Percentiles rank a stretch among this genome's conserved stretches.
Conservation (phyloP, 2,888 invertebrate genomes). For the Fragum whitleyi region DNA sequence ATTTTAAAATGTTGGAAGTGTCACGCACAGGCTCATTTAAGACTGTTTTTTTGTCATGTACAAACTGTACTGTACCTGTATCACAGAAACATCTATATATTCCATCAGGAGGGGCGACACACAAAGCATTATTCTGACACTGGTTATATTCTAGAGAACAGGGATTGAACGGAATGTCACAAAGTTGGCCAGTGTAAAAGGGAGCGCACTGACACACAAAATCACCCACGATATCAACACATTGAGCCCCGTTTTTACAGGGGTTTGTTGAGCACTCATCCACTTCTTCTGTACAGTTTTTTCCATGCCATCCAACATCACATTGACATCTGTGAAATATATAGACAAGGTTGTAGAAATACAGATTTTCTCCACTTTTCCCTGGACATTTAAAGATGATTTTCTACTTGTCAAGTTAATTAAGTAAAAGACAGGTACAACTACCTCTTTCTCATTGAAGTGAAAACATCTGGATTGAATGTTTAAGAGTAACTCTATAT, state of each 20-base stretch:
- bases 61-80: slow-evolving; percentile 30
- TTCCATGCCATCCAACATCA: slow-evolving; percentile 35
- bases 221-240: slow-evolving; percentile 42
- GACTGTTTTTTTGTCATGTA: no score
- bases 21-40: no score
- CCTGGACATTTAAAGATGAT: no score
- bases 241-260: slow-evolving; percentile 44
- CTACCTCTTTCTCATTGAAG: no score
- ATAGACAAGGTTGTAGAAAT: background rate
- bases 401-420: no score
- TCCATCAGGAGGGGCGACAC: slow-evolving; percentile 51
- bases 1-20: no score
- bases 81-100: slow-evolving; percentile 47
- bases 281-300: slow-evolving; percentile 51
- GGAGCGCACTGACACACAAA: slow-evolving; percentile 51
- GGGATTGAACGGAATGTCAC: slow-evolving; percentile 51
- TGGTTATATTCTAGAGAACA: slow-evolving; percentile 50
- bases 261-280: slow-evolving; percentile 43
- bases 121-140: slow-evolving; percentile 51
- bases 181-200: slow-evolving; percentile 51
- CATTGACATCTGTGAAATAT: slow-evolving; percentile 44
- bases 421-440: no score
- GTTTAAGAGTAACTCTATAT: no score
- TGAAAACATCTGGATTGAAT: no score
- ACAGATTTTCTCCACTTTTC: no score